Base-by-base conservation (phyloP, 2,888 invertebrate species). In the Pandemis corylana region DNA sequence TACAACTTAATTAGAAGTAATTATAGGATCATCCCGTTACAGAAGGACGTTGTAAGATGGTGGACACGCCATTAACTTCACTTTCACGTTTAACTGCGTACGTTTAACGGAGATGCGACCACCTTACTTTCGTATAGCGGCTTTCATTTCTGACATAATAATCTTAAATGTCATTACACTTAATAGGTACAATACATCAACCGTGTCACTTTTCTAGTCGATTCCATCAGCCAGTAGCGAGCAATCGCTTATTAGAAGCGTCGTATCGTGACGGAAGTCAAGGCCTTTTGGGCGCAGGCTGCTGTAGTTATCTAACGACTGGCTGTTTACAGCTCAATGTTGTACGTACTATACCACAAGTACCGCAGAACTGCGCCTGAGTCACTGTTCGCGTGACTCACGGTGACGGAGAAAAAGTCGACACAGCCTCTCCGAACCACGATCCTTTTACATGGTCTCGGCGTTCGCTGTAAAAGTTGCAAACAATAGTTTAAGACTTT, bases 221-320 rank as follows among this genome's bases (percentile, higher is more conserved):
- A 68, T 68, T 66, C 62, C 53, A 65, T 66, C 74, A 20, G 53
- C 59, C 73, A 42, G 59, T 66, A 49, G 66, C 69, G 28, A 68
- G 69, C 68, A 46, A 65, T 65, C 74, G 71, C 65, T 76, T 73
- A 76, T 77, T 78, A 67, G 70, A 71, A 41, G 20, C 65, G 77
- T 80, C 79, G 77, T 76, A 78, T 84, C 81, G 82, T 82, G 82
- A 84, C 82, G 83, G 78, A 80, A 78, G 79, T 82, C 88, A 90
- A 89, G 88, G 87, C 79, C 83, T 84, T 80, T 81, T 78, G 79
- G 75, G 74, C 70, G 76, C 75, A 70, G 77, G 72, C 78, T 76
- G 72, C 78, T 76, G 70, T 73, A 69, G 46, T 76, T 78, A 75
- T 76, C 74, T 71, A 72, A 68, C 44, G 49, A 65, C 72, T 42